Conservation (phyloP, 2,888 invertebrate species). For the Apamea monoglypha region DNA sequence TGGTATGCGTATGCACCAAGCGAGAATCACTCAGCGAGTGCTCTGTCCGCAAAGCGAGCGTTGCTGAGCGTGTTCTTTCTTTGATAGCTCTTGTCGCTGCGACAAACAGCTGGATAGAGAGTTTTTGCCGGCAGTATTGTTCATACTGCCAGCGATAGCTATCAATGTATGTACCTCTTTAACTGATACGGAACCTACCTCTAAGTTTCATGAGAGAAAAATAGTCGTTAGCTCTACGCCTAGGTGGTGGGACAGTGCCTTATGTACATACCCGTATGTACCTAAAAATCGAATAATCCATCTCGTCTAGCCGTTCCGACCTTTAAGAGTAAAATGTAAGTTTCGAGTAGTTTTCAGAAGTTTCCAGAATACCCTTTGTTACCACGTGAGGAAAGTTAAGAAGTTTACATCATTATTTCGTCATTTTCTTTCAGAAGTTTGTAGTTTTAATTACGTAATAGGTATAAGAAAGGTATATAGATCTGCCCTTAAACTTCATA, state of each 20-base stretch:
- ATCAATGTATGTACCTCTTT: neutral
- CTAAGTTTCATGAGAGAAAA: neutral
- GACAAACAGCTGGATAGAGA: neutral
- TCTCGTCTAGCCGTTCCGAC: constrained; percentile 19
- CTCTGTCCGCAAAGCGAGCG: neutral
- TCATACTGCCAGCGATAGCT: too few relatives aligned
- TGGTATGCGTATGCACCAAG: neutral
- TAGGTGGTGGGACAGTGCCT: neutral
- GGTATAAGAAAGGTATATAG: too few relatives aligned
- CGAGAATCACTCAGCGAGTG: neutral
- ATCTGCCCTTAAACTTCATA: too few relatives aligned
- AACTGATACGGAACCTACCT: neutral
- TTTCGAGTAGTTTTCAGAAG: constrained; percentile 29
- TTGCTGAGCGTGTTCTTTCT: neutral
- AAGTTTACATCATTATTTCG: constrained; percentile 10
- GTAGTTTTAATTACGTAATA: neutral
- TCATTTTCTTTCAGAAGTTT: constrained; percentile 9
- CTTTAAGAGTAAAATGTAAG: constrained; percentile 20
- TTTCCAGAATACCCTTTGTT: constrained; percentile 34
- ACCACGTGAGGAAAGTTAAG: neutral
- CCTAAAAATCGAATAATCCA: constrained; percentile 33
- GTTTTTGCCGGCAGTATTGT: neutral
- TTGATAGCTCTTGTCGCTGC: neutral
- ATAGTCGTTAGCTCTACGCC: neutral
- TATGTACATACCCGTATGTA: neutral